phyloP scores from a whole-genome alignment of 2,888 invertebrate genomes.

The Agrochola macilenta region DNA sequence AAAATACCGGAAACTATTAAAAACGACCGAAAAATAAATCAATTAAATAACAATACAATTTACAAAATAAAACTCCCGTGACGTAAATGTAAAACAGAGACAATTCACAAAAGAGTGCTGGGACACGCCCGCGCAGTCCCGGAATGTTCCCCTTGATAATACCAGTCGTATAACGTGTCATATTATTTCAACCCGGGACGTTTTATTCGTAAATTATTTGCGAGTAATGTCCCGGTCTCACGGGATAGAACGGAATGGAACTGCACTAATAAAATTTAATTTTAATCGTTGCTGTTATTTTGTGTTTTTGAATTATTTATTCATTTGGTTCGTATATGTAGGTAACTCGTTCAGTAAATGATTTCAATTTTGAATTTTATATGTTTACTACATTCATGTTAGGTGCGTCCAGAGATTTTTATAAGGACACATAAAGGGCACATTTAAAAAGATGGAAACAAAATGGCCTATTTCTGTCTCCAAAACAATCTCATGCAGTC shows the following conservation, averaged over 20 bases:
- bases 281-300: slow-evolving; percentile 76
- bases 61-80: slow-evolving; percentile 49
- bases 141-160: slow-evolving; percentile 77
- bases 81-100: slow-evolving; percentile 52
- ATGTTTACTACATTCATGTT: background rate
- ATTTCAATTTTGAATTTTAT: background rate
- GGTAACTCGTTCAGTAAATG: background rate
- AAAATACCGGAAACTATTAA: slow-evolving; percentile 21
- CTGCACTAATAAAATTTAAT: slow-evolving; percentile 76
- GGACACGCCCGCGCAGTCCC: slow-evolving; percentile 69
- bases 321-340: background rate
- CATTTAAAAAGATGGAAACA: too few relatives aligned
- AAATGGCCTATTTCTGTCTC: too few relatives aligned
- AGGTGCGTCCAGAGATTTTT: too few relatives aligned
- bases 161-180: slow-evolving; percentile 77
- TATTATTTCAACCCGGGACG: slow-evolving; percentile 79
- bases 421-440: too few relatives aligned
- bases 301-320: slow-evolving; percentile 55
- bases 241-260: slow-evolving; percentile 64
- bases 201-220: slow-evolving; percentile 78
- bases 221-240: slow-evolving; percentile 73
- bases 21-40: slow-evolving; percentile 48
- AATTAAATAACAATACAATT: slow-evolving; percentile 50
- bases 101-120: slow-evolving; percentile 66
- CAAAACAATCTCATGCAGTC: too few relatives aligned